Conservation (phyloP, 2,888 invertebrate species). For the Archips xylosteana region DNA sequence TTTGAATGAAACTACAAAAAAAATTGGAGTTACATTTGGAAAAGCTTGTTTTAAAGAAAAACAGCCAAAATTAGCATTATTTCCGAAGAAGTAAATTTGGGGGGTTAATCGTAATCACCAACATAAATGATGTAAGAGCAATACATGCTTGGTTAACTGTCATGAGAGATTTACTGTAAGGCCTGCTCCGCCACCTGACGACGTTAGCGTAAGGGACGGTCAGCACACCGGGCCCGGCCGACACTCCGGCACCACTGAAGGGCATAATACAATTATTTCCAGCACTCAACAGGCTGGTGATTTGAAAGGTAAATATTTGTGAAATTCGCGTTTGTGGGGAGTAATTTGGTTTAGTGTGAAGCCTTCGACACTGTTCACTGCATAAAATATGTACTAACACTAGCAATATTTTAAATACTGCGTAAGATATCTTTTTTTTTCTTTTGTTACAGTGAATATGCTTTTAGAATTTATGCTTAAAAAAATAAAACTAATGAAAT, state of each 20-base stretch:
- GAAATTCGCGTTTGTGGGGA: constrained; percentile 54
- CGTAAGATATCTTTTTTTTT: not conserved
- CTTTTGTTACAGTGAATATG: not conserved
- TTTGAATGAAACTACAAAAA: not conserved
- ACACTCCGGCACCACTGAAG: constrained; percentile 83
- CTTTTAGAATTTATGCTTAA: not conserved
- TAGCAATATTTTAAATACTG: not conserved
- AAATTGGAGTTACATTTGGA: not conserved
- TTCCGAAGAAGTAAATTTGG: constrained; percentile 9
- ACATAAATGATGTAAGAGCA: constrained; percentile 62
- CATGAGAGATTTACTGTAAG: constrained; percentile 80
- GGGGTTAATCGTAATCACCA: constrained; percentile 28
- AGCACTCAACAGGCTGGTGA: constrained; percentile 57
- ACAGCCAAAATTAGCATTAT: not conserved
- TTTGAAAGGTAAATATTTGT: constrained; percentile 71
- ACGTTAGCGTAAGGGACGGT: constrained; percentile 53
- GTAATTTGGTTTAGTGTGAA: constrained; percentile 47
- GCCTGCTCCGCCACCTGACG: constrained; percentile 84
- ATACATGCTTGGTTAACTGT: constrained; percentile 83
- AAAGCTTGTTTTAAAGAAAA: not conserved
- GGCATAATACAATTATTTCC: constrained; percentile 85
- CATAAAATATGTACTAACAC: not conserved
- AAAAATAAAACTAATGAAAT: not conserved
- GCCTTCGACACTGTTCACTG: constrained; percentile 43
- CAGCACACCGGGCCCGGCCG: constrained; percentile 83